Evolutionary conservation across 2,113 vertebrate species (phyloP).

Genomic region (Tragelaphus imberbis): DNA sequence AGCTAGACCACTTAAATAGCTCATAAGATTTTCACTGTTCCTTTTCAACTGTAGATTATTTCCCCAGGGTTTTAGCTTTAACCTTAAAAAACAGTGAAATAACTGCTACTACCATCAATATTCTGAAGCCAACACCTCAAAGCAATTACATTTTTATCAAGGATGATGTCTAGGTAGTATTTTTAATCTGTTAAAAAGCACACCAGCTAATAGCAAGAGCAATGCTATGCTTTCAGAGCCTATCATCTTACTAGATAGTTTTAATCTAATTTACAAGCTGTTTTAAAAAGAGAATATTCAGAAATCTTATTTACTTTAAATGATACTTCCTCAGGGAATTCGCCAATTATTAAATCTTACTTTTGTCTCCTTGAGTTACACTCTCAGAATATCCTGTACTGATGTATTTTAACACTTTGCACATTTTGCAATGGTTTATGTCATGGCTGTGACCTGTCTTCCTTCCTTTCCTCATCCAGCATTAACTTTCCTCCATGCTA

Average conservation of each 20-base stretch:
- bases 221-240: not conserved
- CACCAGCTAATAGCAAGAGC: not conserved
- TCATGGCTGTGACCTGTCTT: not conserved
- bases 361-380: not conserved
- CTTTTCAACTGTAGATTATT: not conserved
- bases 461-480: not conserved
- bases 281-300: not conserved
- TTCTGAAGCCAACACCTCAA: not conserved
- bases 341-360: not conserved
- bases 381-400: not conserved
- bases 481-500: not conserved
- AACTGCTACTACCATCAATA: not conserved
- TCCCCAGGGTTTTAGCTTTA: not conserved
- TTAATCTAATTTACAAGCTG: not conserved
- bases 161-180: not conserved
- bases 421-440: not conserved
- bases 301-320: not conserved
- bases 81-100: not conserved
- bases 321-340: not conserved
- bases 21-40: not conserved
- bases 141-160: not conserved
- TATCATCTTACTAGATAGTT: not conserved
- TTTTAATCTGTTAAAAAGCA: slow-evolving; percentile 2
- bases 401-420: not conserved
- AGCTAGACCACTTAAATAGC: not conserved